phyloP scores from a whole-genome alignment of 2,797 vertebrate genomes.

The Denticeps clupeoides region DNA sequence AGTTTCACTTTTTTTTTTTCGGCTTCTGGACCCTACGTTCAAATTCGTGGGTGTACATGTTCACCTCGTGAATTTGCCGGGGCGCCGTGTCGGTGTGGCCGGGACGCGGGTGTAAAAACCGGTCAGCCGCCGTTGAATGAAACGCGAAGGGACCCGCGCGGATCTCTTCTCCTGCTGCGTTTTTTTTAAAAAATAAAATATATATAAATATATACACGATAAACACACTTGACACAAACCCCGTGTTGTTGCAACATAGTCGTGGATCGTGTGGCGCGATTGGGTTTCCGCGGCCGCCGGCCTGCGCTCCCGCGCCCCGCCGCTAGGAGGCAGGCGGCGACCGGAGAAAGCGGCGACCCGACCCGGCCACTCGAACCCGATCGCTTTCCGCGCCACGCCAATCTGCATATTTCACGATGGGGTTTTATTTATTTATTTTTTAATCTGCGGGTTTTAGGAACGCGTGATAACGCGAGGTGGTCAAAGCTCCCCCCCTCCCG shows the following conservation, averaged over 20 bases:
- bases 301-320: slow-evolving; percentile 40
- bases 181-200: too few relatives aligned
- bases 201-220: too few relatives aligned
- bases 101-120: too few relatives aligned
- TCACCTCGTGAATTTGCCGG: too few relatives aligned
- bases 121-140: too few relatives aligned
- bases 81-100: too few relatives aligned
- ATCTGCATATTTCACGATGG: slow-evolving; percentile 57
- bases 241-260: slow-evolving; percentile 30
- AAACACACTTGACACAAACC: slow-evolving; percentile 28
- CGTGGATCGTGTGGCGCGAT: slow-evolving; percentile 31
- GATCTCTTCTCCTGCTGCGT: not conserved
- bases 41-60: too few relatives aligned
- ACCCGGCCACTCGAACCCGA: slow-evolving; percentile 84
- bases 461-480: slow-evolving; percentile 24
- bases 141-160: too few relatives aligned
- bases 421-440: too few relatives aligned
- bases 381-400: slow-evolving; percentile 59
- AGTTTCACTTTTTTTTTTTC: too few relatives aligned
- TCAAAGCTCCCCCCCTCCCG: slow-evolving; percentile 5
- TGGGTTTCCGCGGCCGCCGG: slow-evolving; percentile 27
- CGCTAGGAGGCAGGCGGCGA: slow-evolving; percentile 95
- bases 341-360: slow-evolving; percentile 77
- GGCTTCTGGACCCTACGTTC: too few relatives aligned
- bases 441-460: too few relatives aligned